Evolutionary conservation across 2,113 vertebrate species (phyloP), one percentile per base, ranked within the genome.

Genomic region (Labeo catla): DNA sequence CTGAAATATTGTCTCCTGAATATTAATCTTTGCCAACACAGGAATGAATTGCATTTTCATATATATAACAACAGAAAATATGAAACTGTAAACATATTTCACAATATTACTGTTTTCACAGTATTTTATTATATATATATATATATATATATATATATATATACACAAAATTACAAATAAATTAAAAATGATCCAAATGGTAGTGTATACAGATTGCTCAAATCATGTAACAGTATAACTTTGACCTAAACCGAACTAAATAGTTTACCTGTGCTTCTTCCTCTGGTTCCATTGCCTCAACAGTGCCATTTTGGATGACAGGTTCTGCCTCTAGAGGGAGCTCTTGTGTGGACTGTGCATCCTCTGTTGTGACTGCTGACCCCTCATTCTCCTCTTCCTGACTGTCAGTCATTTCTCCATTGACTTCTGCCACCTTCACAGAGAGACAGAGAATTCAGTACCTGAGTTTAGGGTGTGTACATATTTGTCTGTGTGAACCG

Each of bases 351-450:
- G 23, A 34, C n/a, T 21, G 43, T 19, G 4, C 54, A 47, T 49
- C 66, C n/a, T 59, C 85, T 28, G 19, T 11, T 50, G 43, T 47
- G 39, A 68, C 73, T 21, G 74, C 28, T 11, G 43, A 49, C 21
- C 11, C n/a, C 13, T 65, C 84, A 1, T n/a, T 28, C 49, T 23
- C 28, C 8, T 79, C 80, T 65, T 43, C 81, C 49, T 84, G 21
- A 5, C 57, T 63, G 13, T 81, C 70, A 72, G 16, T 79, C 61
- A 84, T 54, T 57, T 82, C 65, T 77, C 68, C 34, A 39, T 86
- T 86, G 9, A 84, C 65, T 63, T 86, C 72, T 47, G 50, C 28
- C 50, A 66, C 47, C 83, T 87, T 36, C 15, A 80, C 6, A 65
- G 23, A 61, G 12, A 83, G 6, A 84, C 5, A 34, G 8, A 57